A percentile compares a stretch with the other conserved stretches of the same genome.
Evolutionary conservation across 1,140 invertebrate genomes (phyloP).

Genomic region (Drosophila ironensis): DNA sequence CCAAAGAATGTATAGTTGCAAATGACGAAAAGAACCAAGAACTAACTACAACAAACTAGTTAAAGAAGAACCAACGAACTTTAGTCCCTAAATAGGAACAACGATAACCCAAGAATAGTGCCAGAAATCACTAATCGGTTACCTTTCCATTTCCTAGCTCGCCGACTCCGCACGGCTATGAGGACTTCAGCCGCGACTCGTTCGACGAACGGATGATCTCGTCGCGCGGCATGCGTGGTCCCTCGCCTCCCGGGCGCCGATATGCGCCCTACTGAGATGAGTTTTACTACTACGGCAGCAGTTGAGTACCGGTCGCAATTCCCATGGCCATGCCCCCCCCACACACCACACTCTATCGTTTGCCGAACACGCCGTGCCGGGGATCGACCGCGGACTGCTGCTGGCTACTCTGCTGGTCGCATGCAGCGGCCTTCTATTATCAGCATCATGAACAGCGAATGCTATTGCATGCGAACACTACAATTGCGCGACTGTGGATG

Average conservation of each 20-base stretch:
- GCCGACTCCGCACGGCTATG: conserved; percentile 85
- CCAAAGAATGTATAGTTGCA: too few relatives aligned
- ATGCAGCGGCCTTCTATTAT: conserved; percentile 19
- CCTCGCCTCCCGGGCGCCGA: conserved; percentile 88
- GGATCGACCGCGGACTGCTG: conserved; percentile 23
- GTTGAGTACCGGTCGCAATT: conserved; percentile 55
- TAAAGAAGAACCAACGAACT: too few relatives aligned
- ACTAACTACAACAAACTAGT: too few relatives aligned
- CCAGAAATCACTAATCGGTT: neutral
- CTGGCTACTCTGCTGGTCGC: conserved; percentile 56
- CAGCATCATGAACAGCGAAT: conserved; percentile 20
- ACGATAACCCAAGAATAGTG: too few relatives aligned
- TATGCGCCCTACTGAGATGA: conserved; percentile 90
- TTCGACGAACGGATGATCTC: conserved; percentile 92
- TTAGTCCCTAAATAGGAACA: too few relatives aligned
- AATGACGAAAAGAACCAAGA: too few relatives aligned
- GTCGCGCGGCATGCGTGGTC: conserved; percentile 81
- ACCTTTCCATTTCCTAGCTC: conserved; percentile 18
- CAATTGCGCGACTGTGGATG: conserved; percentile 48
- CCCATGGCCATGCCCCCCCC: conserved; percentile 31
- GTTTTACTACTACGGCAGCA: conserved; percentile 73
- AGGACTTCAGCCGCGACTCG: conserved; percentile 92
- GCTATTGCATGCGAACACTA: conserved; percentile 46
- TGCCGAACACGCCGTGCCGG: conserved; percentile 7
- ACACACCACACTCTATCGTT: conserved; percentile 11